Evolutionary conservation across 2,888 invertebrate genomes (phyloP).

Genomic region (Autographa pulchrina): DNA sequence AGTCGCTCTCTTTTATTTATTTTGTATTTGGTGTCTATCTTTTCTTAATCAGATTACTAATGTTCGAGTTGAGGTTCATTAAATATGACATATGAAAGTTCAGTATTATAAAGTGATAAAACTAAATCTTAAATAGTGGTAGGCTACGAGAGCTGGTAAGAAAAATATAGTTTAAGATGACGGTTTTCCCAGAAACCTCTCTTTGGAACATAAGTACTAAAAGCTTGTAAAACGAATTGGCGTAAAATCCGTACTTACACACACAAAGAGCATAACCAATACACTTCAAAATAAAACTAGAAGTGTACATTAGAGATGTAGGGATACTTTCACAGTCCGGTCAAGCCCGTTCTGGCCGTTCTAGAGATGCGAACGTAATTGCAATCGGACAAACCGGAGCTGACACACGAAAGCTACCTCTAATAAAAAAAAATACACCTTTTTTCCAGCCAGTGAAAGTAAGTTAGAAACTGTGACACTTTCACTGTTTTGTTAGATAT

Average conservation of each 20-base stretch:
- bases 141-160: too few species aligned
- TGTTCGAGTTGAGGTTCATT: too few species aligned
- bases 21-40: too few species aligned
- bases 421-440: slow-evolving; percentile 55
- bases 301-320: slow-evolving; percentile 13
- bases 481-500: slow-evolving; percentile 66
- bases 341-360: slow-evolving; percentile 24
- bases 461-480: slow-evolving; percentile 74
- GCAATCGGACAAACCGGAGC: slow-evolving; percentile 48
- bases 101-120: too few species aligned
- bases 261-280: slow-evolving; percentile 17
- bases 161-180: too few species aligned
- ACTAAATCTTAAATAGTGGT: too few species aligned
- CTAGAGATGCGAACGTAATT: slow-evolving; percentile 46
- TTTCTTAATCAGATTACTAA: too few species aligned
- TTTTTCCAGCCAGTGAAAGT: slow-evolving; percentile 77
- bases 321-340: slow-evolving; percentile 47
- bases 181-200: too few species aligned
- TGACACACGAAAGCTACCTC: slow-evolving; percentile 63
- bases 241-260: background rate
- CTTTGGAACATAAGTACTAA: too few species aligned
- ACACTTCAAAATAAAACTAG: slow-evolving; percentile 27
- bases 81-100: too few species aligned
- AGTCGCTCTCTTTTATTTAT: too few species aligned
- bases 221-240: background rate